Base-by-base conservation (phyloP, 2,797 vertebrate species). In the Enteromius thamalakanensis region DNA sequence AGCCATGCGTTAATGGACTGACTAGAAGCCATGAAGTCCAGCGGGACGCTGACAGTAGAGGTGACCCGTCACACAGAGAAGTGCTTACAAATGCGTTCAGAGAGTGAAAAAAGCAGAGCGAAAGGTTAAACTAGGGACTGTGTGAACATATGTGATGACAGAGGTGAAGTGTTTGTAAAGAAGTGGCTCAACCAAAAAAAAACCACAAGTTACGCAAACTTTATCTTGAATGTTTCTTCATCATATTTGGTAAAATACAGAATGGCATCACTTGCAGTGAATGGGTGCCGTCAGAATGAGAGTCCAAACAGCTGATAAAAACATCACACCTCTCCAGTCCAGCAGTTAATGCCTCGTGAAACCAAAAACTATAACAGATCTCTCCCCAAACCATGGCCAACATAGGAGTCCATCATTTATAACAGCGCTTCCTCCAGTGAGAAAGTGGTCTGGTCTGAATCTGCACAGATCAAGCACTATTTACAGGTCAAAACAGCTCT, bases 31-130 rank as follows among this genome's bases (percentile, higher is more conserved):
- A n/a, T 34, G 29, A 74, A 74, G 53, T 74, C 49, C 19, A n/a
- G 71, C 5, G 58, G 42, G 3, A 67, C 10, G 79, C 87, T 62
- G 82, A 87, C 87, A 81, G 86, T 83, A 89, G 51, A 89, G 83
- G 40, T 80, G 69, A 76, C 45, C 68, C 9, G 75, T 42, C 71
- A 14, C 69, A 47, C 4, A 14, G n/a, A 26, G 47, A 21, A 74
- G 29, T n/a, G 10, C 12, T n/a, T 21, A 3, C 23, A 26, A 21
- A 69, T 9, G 12, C 19, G 47, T 34, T 51, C 26, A 6, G 15
- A 19, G 23, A 34, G 70, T 0, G 45, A 9, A 70, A 70, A 29
- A 71, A 29, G 42, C 40, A 34, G 26, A 34, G 26, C 2, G n/a
- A 47, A 29, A 19, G 49, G 49, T 3, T n/a, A 15, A 32, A 53